Evolutionary conservation across 1,140 invertebrate genomes (phyloP), one percentile per base, ranked within the genome.

Genomic region (Nephila pilipes): DNA sequence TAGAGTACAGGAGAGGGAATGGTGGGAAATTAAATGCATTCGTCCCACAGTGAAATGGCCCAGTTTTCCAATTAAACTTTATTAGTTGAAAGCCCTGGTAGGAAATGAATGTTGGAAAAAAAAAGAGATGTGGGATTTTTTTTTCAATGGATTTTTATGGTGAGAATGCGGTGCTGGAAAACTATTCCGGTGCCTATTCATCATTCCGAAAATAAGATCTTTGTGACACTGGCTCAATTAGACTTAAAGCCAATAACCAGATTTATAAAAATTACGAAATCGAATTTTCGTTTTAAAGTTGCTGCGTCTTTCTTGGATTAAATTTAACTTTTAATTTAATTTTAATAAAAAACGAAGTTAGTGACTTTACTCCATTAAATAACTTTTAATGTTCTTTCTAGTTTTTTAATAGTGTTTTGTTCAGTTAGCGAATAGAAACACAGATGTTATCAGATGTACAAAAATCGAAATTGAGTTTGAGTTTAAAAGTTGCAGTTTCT

Each of bases 41-140:
- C 90, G 55, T 32, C 85, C 79, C 80, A 32, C 36, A 85, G 90
- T 85, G 81, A 92, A 92, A 92, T 85, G 81, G 38, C 54, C 69
- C 89, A 58, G 79, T 81, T 83, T 90, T 92, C 90, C 90, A 92
- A 92, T 92, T 92, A 92, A 92, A 92, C 90, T 92, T 92, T 92
- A 92, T 92, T 92, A 92, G 90, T 92, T 65, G 58, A 32, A 46
- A 57, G 36, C 38, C 88, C 46, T 18, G 81, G 22, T 22, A 32
- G 75, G 57, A 32, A 63, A 83, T 57, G 79, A 60, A 90, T 83
- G 54, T n/a, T n/a, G 79, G 46, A 60, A 80, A 83, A 63, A 69
- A n/a, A 20, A 6, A 22, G 25, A n/a, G 87, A 54, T 25, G n/a
- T n/a, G n/a, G n/a, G n/a, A n/a, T n/a, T n/a, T 75, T 75, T 75